Base-by-base conservation (phyloP, 2,888 invertebrate genomes). In the Adela reaumurella region DNA sequence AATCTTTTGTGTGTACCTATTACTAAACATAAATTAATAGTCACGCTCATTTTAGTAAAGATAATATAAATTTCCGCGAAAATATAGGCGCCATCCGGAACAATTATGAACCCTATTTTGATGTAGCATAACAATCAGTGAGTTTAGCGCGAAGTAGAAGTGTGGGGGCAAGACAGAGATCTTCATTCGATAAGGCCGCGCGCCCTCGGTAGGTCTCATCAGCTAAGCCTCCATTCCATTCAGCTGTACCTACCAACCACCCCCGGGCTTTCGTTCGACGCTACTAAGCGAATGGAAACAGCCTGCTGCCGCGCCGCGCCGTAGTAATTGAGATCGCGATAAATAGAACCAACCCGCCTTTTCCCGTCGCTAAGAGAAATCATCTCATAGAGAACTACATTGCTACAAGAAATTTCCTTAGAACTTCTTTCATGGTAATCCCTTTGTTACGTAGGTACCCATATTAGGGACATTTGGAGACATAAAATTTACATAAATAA, bases 301-400 rank as follows among this genome's bases (percentile, higher is more conserved):
- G 35, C 69, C 62, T n/a, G n/a, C n/a, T n/a, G n/a, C n/a, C n/a
- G n/a, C n/a, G n/a, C n/a, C n/a, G n/a, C 63, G 70, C 70, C 67
- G 68, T 73, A 68, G 73, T 76, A 76, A 77, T 77, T 77, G 77
- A 74, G 76, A 73, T 74, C 71, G 69, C 72, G 77, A 77, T 77
- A 76, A 74, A 70, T 68, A 35, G 6, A 3, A 35, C 35, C 35
- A 4, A 3, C 35, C 35, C 35, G 35, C 35, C 35, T 35, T 14
- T 3, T 8, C 35, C 35, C 35, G 4, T 8, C 35, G 11, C 35
- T 14, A 35, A 10, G 24, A 24, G 24, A 24, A 24, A 10, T 35
- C 35, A 35, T 14, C 14, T 35, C 35, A 14, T 8, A 11, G 35
- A 35, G 35, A 14, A 35, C 6, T 6, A 24, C 24, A 10, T 10